Evolutionary conservation across 2,888 invertebrate species (phyloP), one percentile per base, ranked within the genome.

Genomic region (Cecidostiba fungosa): DNA sequence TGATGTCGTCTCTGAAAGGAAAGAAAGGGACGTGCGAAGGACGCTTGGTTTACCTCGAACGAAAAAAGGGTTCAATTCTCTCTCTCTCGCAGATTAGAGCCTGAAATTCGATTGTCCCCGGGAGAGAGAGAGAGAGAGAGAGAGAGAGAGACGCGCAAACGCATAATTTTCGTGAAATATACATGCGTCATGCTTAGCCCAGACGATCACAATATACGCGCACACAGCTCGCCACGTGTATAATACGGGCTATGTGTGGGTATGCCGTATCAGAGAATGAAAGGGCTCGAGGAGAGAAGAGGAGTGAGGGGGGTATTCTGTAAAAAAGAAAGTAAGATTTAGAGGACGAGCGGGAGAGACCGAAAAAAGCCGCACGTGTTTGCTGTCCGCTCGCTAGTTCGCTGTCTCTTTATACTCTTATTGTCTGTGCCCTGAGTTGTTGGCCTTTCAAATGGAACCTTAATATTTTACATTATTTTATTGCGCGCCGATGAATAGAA

Each of bases 301-400:
- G 70, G 32, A 80, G 36, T 36, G 59, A 29, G 12, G n/a, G 23
- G 10, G 76, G 59, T 47, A 16, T 69, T 47, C 14, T 76, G 69
- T 76, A 62, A 77, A 84, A 50, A 85, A 62, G 77, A 81, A 82
- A 85, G 73, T 77, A 85, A 82, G 85, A 85, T 85, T 85, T 78
- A 85, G 82, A 85, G 59, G 62, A 69, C 59, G 26, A 32, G 29
- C 16, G 43, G 29, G 54, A 47, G 70, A 26, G 69, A 39, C 50
- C 32, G 47, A 85, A 80, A 66, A 80, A 77, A 72, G 77, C 47
- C 43, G 70, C 85, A n/a, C 77, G 81, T 36, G 50, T 85, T 85
- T 72, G 77, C 62, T 85, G 77, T 81, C 77, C 81, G 62, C 62
- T 82, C 29, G 81, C 50, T 77, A 59, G 80, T 70, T 54, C 43